These are phyloP conservation scores for Morone saxatilis DNA, from an alignment of 2,113 vertebrate genomes.

Conservation along the genomic window DNA sequence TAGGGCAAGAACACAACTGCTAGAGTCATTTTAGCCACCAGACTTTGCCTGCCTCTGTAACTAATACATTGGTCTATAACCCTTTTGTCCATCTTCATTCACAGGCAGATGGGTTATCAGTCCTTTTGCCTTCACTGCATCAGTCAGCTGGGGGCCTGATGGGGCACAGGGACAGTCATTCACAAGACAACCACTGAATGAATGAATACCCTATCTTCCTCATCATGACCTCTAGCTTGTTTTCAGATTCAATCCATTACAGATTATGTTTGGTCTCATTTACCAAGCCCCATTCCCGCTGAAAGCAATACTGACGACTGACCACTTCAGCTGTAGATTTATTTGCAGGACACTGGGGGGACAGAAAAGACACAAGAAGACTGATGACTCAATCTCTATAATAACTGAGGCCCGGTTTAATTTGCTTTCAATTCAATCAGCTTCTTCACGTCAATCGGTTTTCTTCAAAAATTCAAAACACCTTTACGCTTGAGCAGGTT, in stretches of 20 bases:
- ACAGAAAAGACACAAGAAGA: conserved; percentile 60
- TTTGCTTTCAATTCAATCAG: conserved; percentile 63
- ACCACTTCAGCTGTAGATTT: conserved; percentile 61
- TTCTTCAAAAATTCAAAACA: conserved; percentile 35
- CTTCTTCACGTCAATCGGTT: conserved; percentile 18
- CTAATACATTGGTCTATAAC: conserved; percentile 3
- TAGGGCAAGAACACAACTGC: neutral
- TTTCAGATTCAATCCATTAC: conserved; percentile 62
- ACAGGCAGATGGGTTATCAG: conserved; percentile 27
- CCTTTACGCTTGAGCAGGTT: conserved; percentile 37
- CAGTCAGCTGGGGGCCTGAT: conserved; percentile 17
- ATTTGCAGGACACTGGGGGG: conserved; percentile 50
- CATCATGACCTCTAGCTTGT: conserved; percentile 57
- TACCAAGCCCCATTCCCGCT: conserved; percentile 27
- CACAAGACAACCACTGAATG: conserved; percentile 30
- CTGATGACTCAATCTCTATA: conserved; percentile 66
- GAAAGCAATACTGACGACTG: conserved; percentile 62
- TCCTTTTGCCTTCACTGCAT: conserved; percentile 4
- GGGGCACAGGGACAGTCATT: conserved; percentile 32
- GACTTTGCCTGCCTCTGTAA: neutral
- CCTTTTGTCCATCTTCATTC: conserved; percentile 21
- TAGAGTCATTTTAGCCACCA: neutral
- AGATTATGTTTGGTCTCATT: conserved; percentile 52
- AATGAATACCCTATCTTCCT: conserved; percentile 44
- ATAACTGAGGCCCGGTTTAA: conserved; percentile 46